A percentile compares a stretch with the other conserved stretches of the same genome.
Conservation (phyloP, 2,888 invertebrate genomes). For the Antheraea yamamai region DNA sequence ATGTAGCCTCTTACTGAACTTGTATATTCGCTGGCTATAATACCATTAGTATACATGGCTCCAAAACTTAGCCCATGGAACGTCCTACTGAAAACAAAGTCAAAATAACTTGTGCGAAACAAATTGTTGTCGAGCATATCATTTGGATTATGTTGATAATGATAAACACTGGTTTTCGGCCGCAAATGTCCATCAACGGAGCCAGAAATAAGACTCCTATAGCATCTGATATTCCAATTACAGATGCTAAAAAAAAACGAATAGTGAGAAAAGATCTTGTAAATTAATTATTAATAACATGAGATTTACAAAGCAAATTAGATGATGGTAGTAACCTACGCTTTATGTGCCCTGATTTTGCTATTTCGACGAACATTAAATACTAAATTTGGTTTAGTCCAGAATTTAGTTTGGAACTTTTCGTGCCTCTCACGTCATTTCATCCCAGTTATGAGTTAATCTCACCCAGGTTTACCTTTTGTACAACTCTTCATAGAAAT, state of each 20-base stretch:
- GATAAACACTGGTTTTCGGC: constrained; percentile 42
- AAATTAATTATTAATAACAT: background rate
- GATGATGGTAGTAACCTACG: too few relatives aligned
- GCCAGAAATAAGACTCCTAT: constrained; percentile 44
- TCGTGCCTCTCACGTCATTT: too few relatives aligned
- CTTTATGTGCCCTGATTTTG: too few relatives aligned
- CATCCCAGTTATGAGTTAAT: too few relatives aligned
- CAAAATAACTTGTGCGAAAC: constrained; percentile 36
- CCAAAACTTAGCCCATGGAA: constrained; percentile 47
- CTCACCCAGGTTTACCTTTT: too few relatives aligned
- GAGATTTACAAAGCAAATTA: background rate
- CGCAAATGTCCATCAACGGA: constrained; percentile 43
- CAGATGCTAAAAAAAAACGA: constrained; percentile 36
- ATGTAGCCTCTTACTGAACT: constrained; percentile 49
- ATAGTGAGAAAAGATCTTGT: background rate
- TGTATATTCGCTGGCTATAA: constrained; percentile 47
- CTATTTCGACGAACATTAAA: too few relatives aligned
- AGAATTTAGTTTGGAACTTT: too few relatives aligned
- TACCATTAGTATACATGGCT: constrained; percentile 39
- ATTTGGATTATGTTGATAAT: constrained; percentile 29
- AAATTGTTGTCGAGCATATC: constrained; percentile 44
- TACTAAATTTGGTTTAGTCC: too few relatives aligned
- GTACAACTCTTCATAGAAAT: too few relatives aligned
- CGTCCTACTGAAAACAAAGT: constrained; percentile 41
- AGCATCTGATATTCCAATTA: constrained; percentile 43